A percentile compares a stretch with the other conserved stretches of the same genome.
phyloP scores from a whole-genome alignment of 2,888 invertebrate species.

The Beris morrisii region DNA sequence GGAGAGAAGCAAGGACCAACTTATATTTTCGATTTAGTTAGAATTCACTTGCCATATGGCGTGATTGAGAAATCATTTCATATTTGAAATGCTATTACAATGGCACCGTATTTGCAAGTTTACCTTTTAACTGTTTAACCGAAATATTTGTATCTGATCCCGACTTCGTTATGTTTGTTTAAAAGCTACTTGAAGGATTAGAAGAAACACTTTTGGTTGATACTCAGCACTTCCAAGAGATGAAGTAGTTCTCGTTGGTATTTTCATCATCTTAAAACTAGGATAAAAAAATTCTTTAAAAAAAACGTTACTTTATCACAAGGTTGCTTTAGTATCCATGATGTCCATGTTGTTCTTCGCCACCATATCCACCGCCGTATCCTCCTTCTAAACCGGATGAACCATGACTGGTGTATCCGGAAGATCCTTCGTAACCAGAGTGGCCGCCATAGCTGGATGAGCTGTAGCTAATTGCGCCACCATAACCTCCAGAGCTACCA shows the following conservation, averaged over 20 bases:
- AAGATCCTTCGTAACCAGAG: constrained; percentile 2
- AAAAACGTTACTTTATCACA: constrained; percentile 36
- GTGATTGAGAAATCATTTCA: no score
- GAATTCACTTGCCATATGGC: no score
- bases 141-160: no score
- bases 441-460: background rate
- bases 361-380: background rate
- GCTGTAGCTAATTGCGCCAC: constrained; percentile 43
- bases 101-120: no score
- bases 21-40: no score
- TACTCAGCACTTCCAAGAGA: constrained; percentile 14
- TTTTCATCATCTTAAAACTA: constrained; percentile 36
- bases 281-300: constrained; percentile 32
- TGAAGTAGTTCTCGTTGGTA: constrained; percentile 9
- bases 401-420: background rate
- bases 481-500: constrained; percentile 44
- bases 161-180: background rate
- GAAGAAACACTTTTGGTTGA: constrained; percentile 39
- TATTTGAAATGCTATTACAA: constrained; percentile 6
- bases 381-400: constrained; percentile 2
- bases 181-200: constrained; percentile 15
- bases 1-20: no score
- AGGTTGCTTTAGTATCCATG: constrained; percentile 48
- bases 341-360: constrained; percentile 27
- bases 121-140: no score